Base-by-base conservation (phyloP, 37 sponge, comb jelly and placozoan genomes). In the Geodia barretti region DNA sequence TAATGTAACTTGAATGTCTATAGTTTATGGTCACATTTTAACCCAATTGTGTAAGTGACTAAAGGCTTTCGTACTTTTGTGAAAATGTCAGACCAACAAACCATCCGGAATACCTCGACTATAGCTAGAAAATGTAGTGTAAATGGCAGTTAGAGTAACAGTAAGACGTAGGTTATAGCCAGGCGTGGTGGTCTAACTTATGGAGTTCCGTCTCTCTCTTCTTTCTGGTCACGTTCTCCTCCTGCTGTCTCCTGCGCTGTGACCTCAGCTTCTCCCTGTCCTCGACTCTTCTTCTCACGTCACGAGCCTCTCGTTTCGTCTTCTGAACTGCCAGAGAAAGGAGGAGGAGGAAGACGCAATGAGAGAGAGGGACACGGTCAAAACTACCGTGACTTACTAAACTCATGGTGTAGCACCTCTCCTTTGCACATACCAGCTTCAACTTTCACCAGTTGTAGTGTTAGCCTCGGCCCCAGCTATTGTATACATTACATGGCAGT, bases 381-480 rank as follows among this genome's bases (percentile, higher is more conserved):
- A n/a, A n/a, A n/a, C n/a, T n/a, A n/a, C n/a, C n/a, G n/a, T n/a
- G n/a, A 68, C 89, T 79, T 64, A 95, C 96, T 70, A 36, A 80
- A 95, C 25, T 72, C 64, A 64, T 95, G 96, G 37, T 90, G 72
- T 17, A 95, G 70, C 1, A 95, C 96, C 30, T 92, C 90, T 42
- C 96, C 96, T 28, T 62, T 80, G 75, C 96, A 95, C 19, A 95
- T 32, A 5, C 90, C 96, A 28, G 73, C 72, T 60, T 95, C 96
- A 4, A 95, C 72, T 70, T 92, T 92, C 61, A 95, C 77, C 70
- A 95, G 86, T 32, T 89, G 75, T 42, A 95, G 74, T 7, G 86
- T 72, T 84, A 95, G 61, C 38, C 96, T 62, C 23, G 96, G 96
- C 5, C 96, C 96, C 39, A 95, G 79, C 96, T 95, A 77, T n/a